Conservation (phyloP, 2,888 invertebrate genomes). For the Steinernema hermaphroditum region DNA sequence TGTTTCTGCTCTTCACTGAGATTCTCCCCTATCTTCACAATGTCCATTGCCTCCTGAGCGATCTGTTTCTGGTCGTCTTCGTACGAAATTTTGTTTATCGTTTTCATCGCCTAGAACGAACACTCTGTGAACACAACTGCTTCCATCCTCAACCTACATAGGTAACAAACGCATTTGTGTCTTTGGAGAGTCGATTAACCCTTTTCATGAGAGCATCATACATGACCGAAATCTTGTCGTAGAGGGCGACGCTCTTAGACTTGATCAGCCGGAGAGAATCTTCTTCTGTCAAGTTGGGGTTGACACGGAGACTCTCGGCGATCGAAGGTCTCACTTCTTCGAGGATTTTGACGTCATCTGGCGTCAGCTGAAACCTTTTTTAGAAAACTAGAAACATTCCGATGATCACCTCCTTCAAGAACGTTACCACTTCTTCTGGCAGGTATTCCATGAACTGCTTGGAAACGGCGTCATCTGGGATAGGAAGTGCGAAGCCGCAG, state of each 20-base stretch:
- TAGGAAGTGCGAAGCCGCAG: background rate
- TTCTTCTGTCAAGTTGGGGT: background rate
- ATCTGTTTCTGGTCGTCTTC: background rate
- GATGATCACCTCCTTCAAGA: background rate
- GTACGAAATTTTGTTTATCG: background rate
- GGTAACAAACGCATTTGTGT: background rate
- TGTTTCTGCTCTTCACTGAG: background rate
- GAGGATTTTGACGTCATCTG: background rate
- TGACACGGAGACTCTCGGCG: background rate
- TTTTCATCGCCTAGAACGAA: background rate
- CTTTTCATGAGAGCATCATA: background rate
- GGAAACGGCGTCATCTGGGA: background rate
- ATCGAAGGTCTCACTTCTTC: background rate
- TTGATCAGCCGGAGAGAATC: background rate
- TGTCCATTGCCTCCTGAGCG: background rate
- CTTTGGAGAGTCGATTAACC: background rate
- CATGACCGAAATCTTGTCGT: background rate
- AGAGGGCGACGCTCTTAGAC: background rate
- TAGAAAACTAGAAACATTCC: background rate
- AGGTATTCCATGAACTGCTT: background rate
- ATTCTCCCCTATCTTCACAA: background rate
- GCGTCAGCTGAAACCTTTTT: background rate
- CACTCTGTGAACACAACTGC: no score
- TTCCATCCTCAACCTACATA: background rate
- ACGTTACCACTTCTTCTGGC: background rate